Conservation (phyloP, 92 coral and sea anemone species). For the Bergia sp. region DNA sequence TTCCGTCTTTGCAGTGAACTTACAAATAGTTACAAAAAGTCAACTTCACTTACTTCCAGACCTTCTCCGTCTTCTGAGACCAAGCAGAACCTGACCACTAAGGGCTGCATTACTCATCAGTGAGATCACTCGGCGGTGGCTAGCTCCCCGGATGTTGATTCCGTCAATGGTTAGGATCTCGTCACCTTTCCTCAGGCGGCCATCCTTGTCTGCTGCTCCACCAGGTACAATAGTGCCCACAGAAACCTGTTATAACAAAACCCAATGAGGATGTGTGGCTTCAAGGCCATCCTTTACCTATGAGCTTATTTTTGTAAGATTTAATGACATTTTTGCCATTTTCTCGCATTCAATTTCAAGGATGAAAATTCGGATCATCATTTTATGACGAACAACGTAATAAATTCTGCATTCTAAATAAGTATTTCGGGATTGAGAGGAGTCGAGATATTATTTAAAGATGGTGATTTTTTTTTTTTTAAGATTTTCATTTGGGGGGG, state of each 20-base stretch:
- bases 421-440: too few species aligned
- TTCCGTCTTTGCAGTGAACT: background rate
- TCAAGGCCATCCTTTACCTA: background rate
- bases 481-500: too few species aligned
- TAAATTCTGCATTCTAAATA: too few species aligned
- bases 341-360: background rate
- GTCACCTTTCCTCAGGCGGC: slow-evolving; percentile 79
- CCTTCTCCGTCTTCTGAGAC: slow-evolving; percentile 72
- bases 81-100: slow-evolving; percentile 76
- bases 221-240: slow-evolving; percentile 93
- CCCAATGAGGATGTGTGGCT: background rate
- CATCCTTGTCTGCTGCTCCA: slow-evolving; percentile 88
- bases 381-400: too few species aligned
- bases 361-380: too few species aligned
- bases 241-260: slow-evolving; percentile 66
- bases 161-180: slow-evolving; percentile 88
- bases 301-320: too few species aligned
- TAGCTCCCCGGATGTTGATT: slow-evolving; percentile 78
- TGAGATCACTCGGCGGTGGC: slow-evolving; percentile 92
- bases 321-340: too few species aligned
- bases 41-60: slow-evolving; percentile 80
- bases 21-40: background rate
- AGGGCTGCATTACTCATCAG: slow-evolving; percentile 91
- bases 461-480: too few species aligned
- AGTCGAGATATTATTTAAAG: too few species aligned